Conservation (phyloP, 2,797 vertebrate species). For the Rhabdophis nuchalis region DNA sequence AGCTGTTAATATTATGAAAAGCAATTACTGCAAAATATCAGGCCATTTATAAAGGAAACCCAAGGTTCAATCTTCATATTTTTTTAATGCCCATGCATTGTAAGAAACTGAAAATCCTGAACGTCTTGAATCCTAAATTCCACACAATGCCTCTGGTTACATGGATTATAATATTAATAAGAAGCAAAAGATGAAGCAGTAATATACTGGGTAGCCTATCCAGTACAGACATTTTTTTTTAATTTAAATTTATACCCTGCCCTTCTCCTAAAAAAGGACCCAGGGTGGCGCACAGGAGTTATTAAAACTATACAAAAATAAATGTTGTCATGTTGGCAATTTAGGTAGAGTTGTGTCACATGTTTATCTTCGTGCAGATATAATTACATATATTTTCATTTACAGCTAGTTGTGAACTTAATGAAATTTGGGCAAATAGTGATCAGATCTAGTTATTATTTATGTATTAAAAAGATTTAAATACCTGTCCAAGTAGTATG, state of each 20-base stretch:
- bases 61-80: neutral
- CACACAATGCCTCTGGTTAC: neutral
- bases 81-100: neutral
- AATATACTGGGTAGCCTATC: neutral
- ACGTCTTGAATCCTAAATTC: neutral
- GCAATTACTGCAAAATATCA: neutral
- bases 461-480: no score
- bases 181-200: neutral
- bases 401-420: neutral
- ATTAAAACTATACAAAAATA: no score
- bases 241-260: no score
- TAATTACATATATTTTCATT: neutral
- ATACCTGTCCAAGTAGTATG: no score
- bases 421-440: neutral
- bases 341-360: neutral
- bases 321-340: neutral
- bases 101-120: neutral
- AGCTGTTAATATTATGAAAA: neutral
- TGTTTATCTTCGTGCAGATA: neutral
- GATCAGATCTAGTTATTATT: neutral
- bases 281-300: no score
- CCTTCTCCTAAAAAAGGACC: no score
- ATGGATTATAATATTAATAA: neutral
- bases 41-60: neutral
- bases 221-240: neutral